Conservation (phyloP, 64 coral and sea anemone species). For the Cladopsammia gracilis region DNA sequence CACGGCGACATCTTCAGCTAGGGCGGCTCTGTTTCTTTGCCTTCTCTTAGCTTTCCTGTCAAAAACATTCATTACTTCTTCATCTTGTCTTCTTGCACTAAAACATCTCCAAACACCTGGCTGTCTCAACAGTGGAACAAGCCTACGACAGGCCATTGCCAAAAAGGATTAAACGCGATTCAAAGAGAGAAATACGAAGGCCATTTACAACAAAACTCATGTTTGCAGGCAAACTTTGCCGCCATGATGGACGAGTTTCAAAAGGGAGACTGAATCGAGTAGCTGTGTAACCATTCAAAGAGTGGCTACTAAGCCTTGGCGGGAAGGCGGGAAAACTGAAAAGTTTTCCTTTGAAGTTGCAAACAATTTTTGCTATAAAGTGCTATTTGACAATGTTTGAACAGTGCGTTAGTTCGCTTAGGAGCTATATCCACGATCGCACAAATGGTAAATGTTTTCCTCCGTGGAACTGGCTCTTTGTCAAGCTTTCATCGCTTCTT, state of each 20-base stretch:
- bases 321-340: constrained; percentile 13
- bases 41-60: constrained; percentile 93
- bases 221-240: neutral
- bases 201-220: neutral
- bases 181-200: neutral
- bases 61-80: constrained; percentile 94
- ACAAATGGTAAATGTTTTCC: constrained; percentile 76
- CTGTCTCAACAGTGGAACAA: neutral
- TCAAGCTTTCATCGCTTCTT: constrained; percentile 75
- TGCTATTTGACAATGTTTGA: constrained; percentile 57
- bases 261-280: neutral
- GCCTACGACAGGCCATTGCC: neutral
- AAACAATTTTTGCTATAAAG: too few relatives aligned
- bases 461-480: constrained; percentile 91
- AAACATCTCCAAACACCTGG: constrained; percentile 15
- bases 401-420: constrained; percentile 74
- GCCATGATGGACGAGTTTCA: constrained; percentile 27
- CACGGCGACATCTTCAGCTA: constrained; percentile 68
- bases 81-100: constrained; percentile 27
- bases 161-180: neutral
- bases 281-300: neutral
- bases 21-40: constrained; percentile 90
- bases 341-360: neutral
- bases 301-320: constrained; percentile 8
- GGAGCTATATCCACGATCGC: constrained; percentile 73